Base-by-base conservation (phyloP, 2,797 vertebrate genomes). In the Ciconia nigra region DNA sequence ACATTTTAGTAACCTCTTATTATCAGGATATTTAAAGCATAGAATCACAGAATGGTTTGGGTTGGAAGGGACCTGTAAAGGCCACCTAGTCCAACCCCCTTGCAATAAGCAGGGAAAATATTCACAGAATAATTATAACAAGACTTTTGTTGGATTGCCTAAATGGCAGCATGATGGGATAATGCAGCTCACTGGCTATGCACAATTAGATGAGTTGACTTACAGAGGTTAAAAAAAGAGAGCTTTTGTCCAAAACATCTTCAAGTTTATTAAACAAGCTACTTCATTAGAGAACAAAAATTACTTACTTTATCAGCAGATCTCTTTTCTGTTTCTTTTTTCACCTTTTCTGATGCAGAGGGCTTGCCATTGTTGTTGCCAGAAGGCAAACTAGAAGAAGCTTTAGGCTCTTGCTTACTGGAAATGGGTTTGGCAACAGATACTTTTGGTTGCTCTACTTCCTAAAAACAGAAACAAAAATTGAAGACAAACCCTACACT, bases 271-370 rank as follows among this genome's bases (percentile, higher is more conserved):
- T 57, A 73, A 58, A 3, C 4, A 52, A 71, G 6, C 73, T 90
- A 82, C 16, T 59, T 42, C 59, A 47, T 4, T 25, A 51, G 5
- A 83, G 24, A 67, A 65, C 16, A 83, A 92, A 63, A 74, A 24
- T 12, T 7, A 76, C 97, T 88, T 98, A 99, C 99, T 98, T 99
- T 99, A 95, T 99, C 99, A 67, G 98, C 87, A 21, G 99, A 97
- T 90, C 99, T 99, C 97, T 99, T 99, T 93, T 99, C 99, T 33
- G 62, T 95, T 78, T 99, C 99, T 93, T 99, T 99, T 98, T 99
- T 99, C 95, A 97, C 98, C 94, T 99, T 99, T 95, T 99, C 99
- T 11, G 98, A 97, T 70, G 97, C 92, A 89, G 97, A 92, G 74
- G 98, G 98, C 93, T 99, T 99, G 96, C 99, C 98, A 90, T 98